These are phyloP conservation scores for Melanchra persicariae DNA, from an alignment of 2,888 invertebrate genomes.

Conservation along the genomic window DNA sequence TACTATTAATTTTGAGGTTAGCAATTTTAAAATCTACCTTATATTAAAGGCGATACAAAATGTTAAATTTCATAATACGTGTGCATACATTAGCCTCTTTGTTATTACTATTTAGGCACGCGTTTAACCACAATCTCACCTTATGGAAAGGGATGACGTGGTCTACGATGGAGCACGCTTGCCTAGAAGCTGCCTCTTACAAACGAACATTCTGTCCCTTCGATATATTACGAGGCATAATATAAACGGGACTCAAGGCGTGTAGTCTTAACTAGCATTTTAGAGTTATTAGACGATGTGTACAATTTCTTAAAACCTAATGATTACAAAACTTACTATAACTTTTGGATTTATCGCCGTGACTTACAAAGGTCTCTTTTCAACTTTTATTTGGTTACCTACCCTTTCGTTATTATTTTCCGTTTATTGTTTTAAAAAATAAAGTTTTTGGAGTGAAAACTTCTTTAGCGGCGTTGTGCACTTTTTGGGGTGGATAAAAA, in stretches of 20 bases:
- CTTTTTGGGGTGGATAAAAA: too few relatives aligned
- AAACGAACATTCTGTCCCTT: not conserved
- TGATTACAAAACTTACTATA: slow-evolving; percentile 22
- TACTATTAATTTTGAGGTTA: not conserved
- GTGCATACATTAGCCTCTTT: not conserved
- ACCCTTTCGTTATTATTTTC: slow-evolving; percentile 2
- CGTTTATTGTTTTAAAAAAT: not conserved
- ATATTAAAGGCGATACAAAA: slow-evolving; percentile 32
- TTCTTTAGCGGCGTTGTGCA: too few relatives aligned
- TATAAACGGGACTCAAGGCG: slow-evolving; percentile 25
- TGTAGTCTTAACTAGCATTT: slow-evolving; percentile 19
- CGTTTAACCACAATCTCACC: too few relatives aligned
- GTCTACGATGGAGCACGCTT: too few relatives aligned
- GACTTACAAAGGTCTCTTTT: slow-evolving; percentile 37
- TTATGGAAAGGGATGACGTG: too few relatives aligned
- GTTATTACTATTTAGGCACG: too few relatives aligned
- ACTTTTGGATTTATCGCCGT: slow-evolving; percentile 22
- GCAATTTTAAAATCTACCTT: slow-evolving; percentile 20
- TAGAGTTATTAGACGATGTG: slow-evolving; percentile 13
- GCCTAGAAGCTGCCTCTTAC: not conserved
- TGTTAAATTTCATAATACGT: not conserved
- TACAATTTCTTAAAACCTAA: slow-evolving; percentile 29
- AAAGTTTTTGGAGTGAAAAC: too few relatives aligned
- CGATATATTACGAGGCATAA: slow-evolving; percentile 4
- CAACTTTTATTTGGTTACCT: slow-evolving; percentile 24